These are phyloP conservation scores for Scomber colias DNA, from an alignment of 2,113 vertebrate genomes.

Conservation along the genomic window DNA sequence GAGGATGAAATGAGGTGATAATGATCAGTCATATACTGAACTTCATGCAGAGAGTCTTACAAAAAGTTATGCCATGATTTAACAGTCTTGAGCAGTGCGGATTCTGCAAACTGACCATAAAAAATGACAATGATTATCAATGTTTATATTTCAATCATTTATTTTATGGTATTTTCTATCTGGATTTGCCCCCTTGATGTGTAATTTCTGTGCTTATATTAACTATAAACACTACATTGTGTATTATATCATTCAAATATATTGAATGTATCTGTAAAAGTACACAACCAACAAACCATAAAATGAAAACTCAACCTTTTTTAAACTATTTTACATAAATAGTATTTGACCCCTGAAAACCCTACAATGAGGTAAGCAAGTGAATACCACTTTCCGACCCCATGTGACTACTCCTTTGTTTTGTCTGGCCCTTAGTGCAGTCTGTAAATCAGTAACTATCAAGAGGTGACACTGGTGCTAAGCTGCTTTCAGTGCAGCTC, in stretches of 20 bases:
- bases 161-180: not conserved
- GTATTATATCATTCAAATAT: not conserved
- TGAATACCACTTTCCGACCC: slow-evolving; percentile 44
- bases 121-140: not conserved
- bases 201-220: not conserved
- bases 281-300: not conserved
- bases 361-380: slow-evolving; percentile 32
- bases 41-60: not conserved
- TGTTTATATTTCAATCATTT: not conserved
- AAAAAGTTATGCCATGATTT: not conserved
- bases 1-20: not conserved
- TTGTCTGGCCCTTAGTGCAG: slow-evolving; percentile 54
- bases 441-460: slow-evolving; percentile 74
- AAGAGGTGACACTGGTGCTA: slow-evolving; percentile 58
- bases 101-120: not conserved
- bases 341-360: slow-evolving; percentile 39
- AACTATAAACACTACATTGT: not conserved
- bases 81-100: not conserved
- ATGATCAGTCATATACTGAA: not conserved
- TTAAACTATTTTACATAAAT: slow-evolving; percentile 4
- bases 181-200: not conserved
- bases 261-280: not conserved
- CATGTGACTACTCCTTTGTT: slow-evolving; percentile 63
- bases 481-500: slow-evolving; percentile 65
- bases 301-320: slow-evolving; percentile 5